A percentile compares a stretch with the other conserved stretches of the same genome.
phyloP scores from a whole-genome alignment of 2,797 vertebrate species.

The Acanthornis magna region DNA sequence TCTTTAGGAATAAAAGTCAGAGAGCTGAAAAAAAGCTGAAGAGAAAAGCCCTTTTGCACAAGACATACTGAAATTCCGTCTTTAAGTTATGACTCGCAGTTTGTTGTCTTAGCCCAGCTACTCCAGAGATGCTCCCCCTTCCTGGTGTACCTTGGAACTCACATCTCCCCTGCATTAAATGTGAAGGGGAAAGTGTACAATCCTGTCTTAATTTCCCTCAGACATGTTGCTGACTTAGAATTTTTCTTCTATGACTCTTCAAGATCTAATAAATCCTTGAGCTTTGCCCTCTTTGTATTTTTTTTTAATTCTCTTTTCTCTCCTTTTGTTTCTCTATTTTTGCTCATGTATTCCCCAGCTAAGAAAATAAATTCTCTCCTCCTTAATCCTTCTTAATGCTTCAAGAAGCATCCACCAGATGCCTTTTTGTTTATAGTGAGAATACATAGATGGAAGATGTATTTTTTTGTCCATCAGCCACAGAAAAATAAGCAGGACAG shows the following conservation, averaged over 20 bases:
- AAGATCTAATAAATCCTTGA: background rate
- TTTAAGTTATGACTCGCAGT: background rate
- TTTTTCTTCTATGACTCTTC: background rate
- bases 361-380: background rate
- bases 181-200: background rate
- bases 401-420: background rate
- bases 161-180: background rate
- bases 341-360: background rate
- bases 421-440: background rate
- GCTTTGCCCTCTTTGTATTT: background rate
- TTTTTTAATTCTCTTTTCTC: background rate
- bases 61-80: background rate
- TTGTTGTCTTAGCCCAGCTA: background rate
- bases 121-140: background rate
- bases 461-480: background rate
- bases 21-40: background rate
- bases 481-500: background rate
- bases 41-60: background rate
- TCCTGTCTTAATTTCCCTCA: background rate
- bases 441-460: background rate
- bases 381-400: background rate
- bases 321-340: background rate
- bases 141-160: background rate
- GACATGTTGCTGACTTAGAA: background rate
- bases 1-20: background rate